Base-by-base conservation (phyloP, 2,888 invertebrate genomes). In the Sphinx pinastri region DNA sequence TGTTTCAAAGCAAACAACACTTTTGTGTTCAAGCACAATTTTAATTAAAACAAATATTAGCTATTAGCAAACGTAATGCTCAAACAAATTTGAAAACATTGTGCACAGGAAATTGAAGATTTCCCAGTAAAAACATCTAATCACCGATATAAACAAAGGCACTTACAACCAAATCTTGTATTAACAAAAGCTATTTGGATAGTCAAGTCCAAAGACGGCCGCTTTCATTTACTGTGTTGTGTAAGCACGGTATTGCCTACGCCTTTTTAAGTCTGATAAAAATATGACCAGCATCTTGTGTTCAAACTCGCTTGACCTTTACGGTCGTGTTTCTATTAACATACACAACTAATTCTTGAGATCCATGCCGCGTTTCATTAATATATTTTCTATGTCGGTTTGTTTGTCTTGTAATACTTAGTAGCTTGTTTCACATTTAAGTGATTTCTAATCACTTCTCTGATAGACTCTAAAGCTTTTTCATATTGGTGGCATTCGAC, bases 1-100 rank as follows among this genome's bases (percentile, higher is more conserved):
- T 76, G 81, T 84, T 82, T 81, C 82, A 80, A 82, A 86, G 83
- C 80, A 88, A 88, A 87, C 85, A 86, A 78, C 74, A 80, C 81
- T 84, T 76, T 82, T 81, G 81, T 81, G 81, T 75, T 80, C 76
- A 76, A 85, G 80, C 77, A 85, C 80, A 83, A 82, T 84, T 86
- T 87, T 88, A 88, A 89, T 87, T 86, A 86, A 87, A 85, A 79
- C 84, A 84, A 88, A 89, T 85, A 86, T 85, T 80, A 79, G 73
- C 77, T 73, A 77, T 70, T 76, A 72, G 73, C 77, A 82, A 82
- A 76, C 71, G 74, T 73, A 74, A 73, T 68, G 73, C 70, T 68
- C 68, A 77, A 81, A 85, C 80, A 82, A 84, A 84, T 82, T 79
- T 81, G 77, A 73, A 73, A 77, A 76, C 78, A 79, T 80, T 83